Evolutionary conservation across 2,113 vertebrate species (phyloP).

Genomic region (Equus quagga): DNA sequence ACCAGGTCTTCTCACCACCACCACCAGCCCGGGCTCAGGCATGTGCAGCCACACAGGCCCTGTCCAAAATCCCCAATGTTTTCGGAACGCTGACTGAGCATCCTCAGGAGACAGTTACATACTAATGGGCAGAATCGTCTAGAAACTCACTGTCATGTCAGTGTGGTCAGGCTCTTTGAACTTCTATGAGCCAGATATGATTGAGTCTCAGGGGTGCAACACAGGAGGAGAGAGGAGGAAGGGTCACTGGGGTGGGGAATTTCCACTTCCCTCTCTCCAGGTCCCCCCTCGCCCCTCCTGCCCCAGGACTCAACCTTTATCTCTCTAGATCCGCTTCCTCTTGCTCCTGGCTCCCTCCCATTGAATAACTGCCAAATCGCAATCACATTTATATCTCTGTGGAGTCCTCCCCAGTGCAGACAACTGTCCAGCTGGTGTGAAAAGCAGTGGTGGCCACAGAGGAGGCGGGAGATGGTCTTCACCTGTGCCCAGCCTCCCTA

Average conservation of each 20-base stretch:
- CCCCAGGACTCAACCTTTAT: too few species aligned
- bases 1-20: neutral
- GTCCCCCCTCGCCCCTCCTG: fast-evolving
- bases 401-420: neutral
- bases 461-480: constrained; percentile 33
- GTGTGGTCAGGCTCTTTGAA: neutral
- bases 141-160: neutral
- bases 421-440: neutral
- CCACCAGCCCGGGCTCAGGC: fast-evolving
- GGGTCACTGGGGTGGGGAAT: too few species aligned
- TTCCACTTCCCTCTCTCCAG: fast-evolving
- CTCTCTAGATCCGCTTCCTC: neutral
- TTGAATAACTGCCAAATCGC: neutral
- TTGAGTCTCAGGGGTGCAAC: fast-evolving
- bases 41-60: fast-evolving
- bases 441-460: neutral
- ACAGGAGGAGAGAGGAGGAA: too few species aligned
- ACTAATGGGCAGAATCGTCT: fast-evolving
- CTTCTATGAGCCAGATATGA: fast-evolving
- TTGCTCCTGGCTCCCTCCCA: constrained; percentile 41
- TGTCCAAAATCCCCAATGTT: fast-evolving
- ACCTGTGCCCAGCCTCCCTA: neutral
- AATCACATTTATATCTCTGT: constrained; percentile 49
- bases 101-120: neutral
- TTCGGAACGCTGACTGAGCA: fast-evolving